These are phyloP conservation scores for Bungarus multicinctus DNA, from an alignment of 2,113 vertebrate species.

Conservation along the genomic window DNA sequence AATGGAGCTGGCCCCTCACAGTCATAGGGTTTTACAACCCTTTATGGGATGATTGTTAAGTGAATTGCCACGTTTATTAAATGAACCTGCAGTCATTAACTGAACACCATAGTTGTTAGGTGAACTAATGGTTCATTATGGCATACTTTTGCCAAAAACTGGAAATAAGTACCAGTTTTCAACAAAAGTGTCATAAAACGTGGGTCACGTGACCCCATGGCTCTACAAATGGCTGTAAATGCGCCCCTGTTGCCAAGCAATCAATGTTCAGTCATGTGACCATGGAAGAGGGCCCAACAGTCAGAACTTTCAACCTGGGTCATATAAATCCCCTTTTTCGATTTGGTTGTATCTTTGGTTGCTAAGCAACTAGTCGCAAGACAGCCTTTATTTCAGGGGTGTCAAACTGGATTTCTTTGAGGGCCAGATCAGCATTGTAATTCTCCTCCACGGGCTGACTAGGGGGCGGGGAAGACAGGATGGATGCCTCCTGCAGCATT, in stretches of 20 bases:
- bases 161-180: neutral
- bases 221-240: neutral
- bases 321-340: neutral
- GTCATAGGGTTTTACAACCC: neutral
- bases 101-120: neutral
- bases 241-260: too few relatives aligned
- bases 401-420: too few relatives aligned
- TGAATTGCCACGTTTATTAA: neutral
- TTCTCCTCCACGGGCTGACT: too few relatives aligned
- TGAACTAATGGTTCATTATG: neutral
- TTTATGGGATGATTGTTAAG: neutral
- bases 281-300: too few relatives aligned
- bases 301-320: neutral
- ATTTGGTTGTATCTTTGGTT: too few relatives aligned
- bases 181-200: neutral
- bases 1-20: neutral
- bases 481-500: too few relatives aligned
- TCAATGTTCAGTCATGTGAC: too few relatives aligned
- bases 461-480: too few relatives aligned
- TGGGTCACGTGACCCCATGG: neutral
- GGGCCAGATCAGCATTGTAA: too few relatives aligned
- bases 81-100: neutral
- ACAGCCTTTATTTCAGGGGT: too few relatives aligned
- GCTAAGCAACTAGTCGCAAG: too few relatives aligned
- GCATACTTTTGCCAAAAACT: neutral